A percentile compares a stretch with the other conserved stretches of the same genome.
Evolutionary conservation across 2,888 invertebrate species (phyloP).

Genomic region (Melanargia galathea): DNA sequence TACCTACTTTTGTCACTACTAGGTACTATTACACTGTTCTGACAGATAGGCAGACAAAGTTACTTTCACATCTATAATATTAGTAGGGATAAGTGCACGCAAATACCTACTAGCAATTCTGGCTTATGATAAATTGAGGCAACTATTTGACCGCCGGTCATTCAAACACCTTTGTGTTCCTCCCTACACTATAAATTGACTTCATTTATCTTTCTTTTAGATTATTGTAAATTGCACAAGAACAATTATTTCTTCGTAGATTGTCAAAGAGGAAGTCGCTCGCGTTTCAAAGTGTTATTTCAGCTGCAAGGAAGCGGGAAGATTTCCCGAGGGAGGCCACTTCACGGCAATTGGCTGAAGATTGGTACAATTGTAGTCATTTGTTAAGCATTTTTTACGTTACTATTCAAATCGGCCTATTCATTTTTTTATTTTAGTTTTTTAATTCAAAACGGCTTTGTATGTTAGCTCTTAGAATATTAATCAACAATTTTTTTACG

Average conservation of each 20-base stretch:
- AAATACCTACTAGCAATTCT: too few relatives aligned
- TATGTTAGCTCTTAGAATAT: too few relatives aligned
- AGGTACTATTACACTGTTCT: too few relatives aligned
- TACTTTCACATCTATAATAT: too few relatives aligned
- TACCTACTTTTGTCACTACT: too few relatives aligned
- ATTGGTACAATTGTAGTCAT: slow-evolving; percentile 28
- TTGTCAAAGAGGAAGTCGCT: slow-evolving; percentile 28
- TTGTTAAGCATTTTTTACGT: slow-evolving; percentile 21
- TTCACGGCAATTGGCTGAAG: slow-evolving; percentile 36
- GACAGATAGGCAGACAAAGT: too few relatives aligned
- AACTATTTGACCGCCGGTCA: too few relatives aligned
- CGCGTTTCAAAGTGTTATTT: slow-evolving; percentile 31
- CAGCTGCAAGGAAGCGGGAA: slow-evolving; percentile 27
- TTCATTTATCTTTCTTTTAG: not conserved
- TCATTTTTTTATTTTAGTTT: not conserved
- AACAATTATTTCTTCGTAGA: slow-evolving; percentile 24
- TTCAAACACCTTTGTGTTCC: too few relatives aligned
- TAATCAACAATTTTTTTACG: too few relatives aligned
- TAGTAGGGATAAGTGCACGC: too few relatives aligned
- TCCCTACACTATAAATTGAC: too few relatives aligned
- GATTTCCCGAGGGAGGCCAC: slow-evolving; percentile 36
- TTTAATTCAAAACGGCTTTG: not conserved
- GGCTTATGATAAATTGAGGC: too few relatives aligned
- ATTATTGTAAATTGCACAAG: slow-evolving; percentile 8
- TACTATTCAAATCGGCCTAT: slow-evolving; percentile 11